Conservation (phyloP, 2,797 vertebrate species). For the Halcyon smyrnensis region DNA sequence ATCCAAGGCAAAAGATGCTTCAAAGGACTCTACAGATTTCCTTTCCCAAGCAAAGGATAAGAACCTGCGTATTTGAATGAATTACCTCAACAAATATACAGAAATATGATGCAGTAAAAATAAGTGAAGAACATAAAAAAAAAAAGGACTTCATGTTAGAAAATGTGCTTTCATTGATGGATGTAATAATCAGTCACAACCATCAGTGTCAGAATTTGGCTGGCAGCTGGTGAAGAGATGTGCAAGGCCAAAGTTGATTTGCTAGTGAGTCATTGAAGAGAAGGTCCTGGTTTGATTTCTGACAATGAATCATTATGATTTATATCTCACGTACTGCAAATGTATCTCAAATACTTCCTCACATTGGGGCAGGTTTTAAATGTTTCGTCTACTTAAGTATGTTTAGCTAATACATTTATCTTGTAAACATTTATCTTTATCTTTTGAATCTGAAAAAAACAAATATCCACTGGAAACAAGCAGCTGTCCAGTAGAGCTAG, state of each 20-base stretch:
- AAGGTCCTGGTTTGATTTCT: background rate
- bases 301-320: background rate
- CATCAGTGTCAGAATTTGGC: background rate
- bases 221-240: background rate
- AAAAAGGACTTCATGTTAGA: background rate
- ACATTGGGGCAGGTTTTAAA: background rate
- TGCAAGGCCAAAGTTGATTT: background rate
- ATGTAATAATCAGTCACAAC: background rate
- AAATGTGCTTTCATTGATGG: background rate
- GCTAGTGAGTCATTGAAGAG: background rate
- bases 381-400: background rate
- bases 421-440: background rate
- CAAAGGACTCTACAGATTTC: constrained; percentile 18
- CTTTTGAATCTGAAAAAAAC: background rate
- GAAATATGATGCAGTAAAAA: background rate
- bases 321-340: background rate
- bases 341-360: background rate
- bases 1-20: background rate
- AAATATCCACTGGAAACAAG: background rate
- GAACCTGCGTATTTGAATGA: constrained; percentile 2
- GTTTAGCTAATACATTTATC: background rate
- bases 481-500: background rate
- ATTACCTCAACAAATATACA: background rate
- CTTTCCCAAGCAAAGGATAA: constrained; percentile 22
- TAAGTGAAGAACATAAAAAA: background rate